Base-by-base conservation (phyloP, 2,797 vertebrate species). In the Pampus argenteus region DNA sequence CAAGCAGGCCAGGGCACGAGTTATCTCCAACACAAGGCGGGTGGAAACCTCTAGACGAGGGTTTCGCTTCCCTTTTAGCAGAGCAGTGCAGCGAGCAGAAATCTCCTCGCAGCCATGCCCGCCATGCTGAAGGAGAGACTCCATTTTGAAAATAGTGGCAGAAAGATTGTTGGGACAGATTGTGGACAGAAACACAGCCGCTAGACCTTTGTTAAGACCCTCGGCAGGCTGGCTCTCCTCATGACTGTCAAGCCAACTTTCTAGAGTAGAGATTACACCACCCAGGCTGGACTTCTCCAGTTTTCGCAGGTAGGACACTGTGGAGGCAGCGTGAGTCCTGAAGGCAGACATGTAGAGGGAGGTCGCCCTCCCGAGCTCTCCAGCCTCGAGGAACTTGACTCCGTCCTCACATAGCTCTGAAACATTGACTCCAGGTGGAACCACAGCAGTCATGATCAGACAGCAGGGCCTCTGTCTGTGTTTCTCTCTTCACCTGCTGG, bases 311-410 rank as follows among this genome's bases (percentile, higher is more conserved):
- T 94, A 95, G 65, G 88, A 86, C 22, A 96, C 26, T 0, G 96
- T 95, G 0, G 90, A 87, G 62, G 92, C 84, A 0, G 91, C 94
- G 0, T 95, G 93, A 79, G 92, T 93, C 85, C 93, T 96, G 89
- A 98, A 99, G 28, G 96, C 96, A 0, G 95, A 92, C 79, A 93
- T 85, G 82, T 97, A 98, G 79, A 96, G 94, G 25, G 94, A 91
- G 0, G 95, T 94, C 48, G 96, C 97, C 54, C 74, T 69, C 0
- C 71, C 77, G 0, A 90, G 28, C 44, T 96, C 90, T 26, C 95
- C 93, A 14, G 79, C 85, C 15, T 86, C n/a, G 2, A 97, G 91
- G 4, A 88, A 86, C 55, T 75, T 87, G 60, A 97, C 95, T 11
- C 94, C 98, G 20, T 96, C 92, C 69, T 56, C 54, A 66, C 96